Evolutionary conservation across 2,888 invertebrate genomes (phyloP).

Genomic region (Trachelus iudaicus): DNA sequence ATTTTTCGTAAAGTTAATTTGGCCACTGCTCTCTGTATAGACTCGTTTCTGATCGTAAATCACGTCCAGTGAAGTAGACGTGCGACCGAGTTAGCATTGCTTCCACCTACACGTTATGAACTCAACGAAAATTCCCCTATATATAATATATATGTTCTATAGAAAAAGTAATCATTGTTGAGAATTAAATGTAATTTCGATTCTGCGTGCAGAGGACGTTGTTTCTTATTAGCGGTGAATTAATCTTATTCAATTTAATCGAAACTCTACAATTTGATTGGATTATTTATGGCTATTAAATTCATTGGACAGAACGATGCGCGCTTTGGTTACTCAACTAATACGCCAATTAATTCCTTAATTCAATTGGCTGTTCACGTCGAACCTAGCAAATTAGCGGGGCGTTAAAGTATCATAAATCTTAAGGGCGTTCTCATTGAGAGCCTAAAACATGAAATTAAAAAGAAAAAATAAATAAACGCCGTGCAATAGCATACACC

Average conservation of each 20-base stretch:
- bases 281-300: slow-evolving; percentile 39
- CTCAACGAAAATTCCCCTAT: not conserved
- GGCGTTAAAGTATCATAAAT: slow-evolving; percentile 21
- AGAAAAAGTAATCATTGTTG: not conserved
- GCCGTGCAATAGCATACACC: not conserved
- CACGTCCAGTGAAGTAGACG: slow-evolving; percentile 10
- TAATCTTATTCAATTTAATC: slow-evolving; percentile 13
- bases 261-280: slow-evolving; percentile 30
- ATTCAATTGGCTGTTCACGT: slow-evolving; percentile 36
- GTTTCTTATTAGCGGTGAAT: slow-evolving; percentile 21
- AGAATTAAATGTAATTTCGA: not conserved
- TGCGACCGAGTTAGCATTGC: not conserved
- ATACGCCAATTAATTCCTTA: slow-evolving; percentile 43
- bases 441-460: not conserved
- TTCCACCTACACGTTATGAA: not conserved
- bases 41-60: slow-evolving; percentile 12
- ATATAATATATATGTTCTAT: not conserved
- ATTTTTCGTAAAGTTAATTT: not conserved
- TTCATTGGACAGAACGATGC: not conserved
- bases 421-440: not conserved
- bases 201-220: not conserved
- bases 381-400: slow-evolving; percentile 26
- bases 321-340: slow-evolving; percentile 16
- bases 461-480: no score
- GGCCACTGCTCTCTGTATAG: not conserved